Evolutionary conservation across 2,888 invertebrate genomes (phyloP).

Genomic region (Agelastica alni): DNA sequence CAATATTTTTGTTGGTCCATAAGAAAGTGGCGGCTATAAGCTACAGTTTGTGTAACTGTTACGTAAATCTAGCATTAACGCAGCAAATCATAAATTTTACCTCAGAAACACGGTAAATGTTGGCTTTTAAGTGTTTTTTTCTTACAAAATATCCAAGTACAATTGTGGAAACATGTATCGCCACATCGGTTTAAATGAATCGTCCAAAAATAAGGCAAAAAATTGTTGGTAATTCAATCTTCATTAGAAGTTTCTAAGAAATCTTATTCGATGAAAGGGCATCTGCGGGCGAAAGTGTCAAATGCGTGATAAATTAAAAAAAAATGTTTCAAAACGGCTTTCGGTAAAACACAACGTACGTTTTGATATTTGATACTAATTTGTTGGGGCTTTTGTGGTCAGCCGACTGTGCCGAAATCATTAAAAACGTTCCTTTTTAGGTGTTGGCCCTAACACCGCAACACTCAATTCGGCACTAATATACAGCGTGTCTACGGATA

Average conservation of each 20-base stretch:
- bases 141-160: too few relatives aligned
- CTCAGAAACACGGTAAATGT: too few relatives aligned
- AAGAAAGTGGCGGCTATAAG: too few relatives aligned
- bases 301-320: slow-evolving; percentile 29
- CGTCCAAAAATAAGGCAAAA: neutral
- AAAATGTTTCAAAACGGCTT: slow-evolving; percentile 21
- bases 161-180: too few relatives aligned
- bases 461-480: slow-evolving; percentile 31
- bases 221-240: slow-evolving; percentile 8
- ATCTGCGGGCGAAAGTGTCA: slow-evolving; percentile 22
- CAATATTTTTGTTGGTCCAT: too few relatives aligned
- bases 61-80: too few relatives aligned
- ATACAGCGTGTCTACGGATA: too few relatives aligned
- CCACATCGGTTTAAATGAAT: neutral
- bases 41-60: too few relatives aligned
- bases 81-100: too few relatives aligned
- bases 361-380: slow-evolving; percentile 36
- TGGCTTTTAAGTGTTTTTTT: too few relatives aligned
- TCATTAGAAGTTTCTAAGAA: slow-evolving; percentile 18
- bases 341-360: slow-evolving; percentile 28
- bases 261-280: slow-evolving; percentile 8
- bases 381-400: slow-evolving; percentile 30
- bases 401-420: slow-evolving; percentile 28
- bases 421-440: slow-evolving; percentile 26
- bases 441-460: slow-evolving; percentile 9